Conservation (phyloP, 2,888 invertebrate species). For the Dasysyrphus tricinctus region DNA sequence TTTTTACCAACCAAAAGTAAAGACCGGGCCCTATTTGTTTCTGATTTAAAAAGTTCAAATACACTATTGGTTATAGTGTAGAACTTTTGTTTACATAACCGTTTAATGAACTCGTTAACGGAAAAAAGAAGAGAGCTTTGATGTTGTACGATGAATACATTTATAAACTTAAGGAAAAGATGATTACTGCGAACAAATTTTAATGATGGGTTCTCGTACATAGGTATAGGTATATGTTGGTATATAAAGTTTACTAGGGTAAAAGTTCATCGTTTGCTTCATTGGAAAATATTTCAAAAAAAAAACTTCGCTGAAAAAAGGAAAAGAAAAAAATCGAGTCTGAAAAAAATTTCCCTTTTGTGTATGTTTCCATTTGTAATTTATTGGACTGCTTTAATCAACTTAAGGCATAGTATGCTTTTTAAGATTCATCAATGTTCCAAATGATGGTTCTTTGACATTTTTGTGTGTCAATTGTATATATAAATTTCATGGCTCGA, state of each 20-base stretch:
- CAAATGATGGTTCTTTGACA: no score
- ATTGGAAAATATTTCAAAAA: not conserved
- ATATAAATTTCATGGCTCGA: no score
- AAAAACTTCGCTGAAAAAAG: not conserved
- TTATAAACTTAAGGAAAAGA: not conserved
- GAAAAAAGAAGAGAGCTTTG: not conserved
- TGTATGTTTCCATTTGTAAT: no score
- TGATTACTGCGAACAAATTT: not conserved
- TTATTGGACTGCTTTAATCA: no score
- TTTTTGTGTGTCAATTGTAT: no score
- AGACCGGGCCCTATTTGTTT: not conserved
- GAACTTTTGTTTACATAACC: not conserved
- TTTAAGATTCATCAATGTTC: no score
- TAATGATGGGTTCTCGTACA: not conserved
- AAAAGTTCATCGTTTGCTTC: not conserved
- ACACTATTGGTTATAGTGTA: not conserved
- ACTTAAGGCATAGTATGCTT: no score
- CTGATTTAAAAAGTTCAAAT: not conserved
- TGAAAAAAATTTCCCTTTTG: no score
- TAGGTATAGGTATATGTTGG: not conserved
- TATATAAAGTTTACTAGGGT: not conserved
- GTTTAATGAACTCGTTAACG: conserved; percentile 3
- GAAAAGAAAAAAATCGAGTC: no score
- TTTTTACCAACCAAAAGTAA: not conserved
- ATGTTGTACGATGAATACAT: not conserved